These are phyloP conservation scores for Drosophila multiciliata DNA, from an alignment of 2,888 invertebrate genomes.

Conservation along the genomic window DNA sequence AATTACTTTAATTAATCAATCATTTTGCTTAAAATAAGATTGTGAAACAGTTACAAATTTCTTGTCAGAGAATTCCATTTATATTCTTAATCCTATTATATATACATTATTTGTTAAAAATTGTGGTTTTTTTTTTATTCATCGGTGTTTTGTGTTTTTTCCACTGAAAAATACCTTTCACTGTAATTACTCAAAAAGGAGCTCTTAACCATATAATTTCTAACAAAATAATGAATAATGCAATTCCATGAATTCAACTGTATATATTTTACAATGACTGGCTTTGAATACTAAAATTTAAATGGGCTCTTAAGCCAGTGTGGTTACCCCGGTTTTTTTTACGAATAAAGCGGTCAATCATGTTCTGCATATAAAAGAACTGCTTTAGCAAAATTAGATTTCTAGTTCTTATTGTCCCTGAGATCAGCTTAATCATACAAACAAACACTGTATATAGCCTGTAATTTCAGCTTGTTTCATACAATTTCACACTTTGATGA, in stretches of 20 bases:
- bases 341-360: background rate
- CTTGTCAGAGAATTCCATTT: background rate
- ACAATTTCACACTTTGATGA: background rate
- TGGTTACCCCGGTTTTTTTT: background rate
- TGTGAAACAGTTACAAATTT: background rate
- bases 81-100: background rate
- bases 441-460: background rate
- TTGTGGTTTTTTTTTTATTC: too few species aligned
- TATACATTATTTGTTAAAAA: background rate
- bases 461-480: background rate
- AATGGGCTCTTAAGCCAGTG: background rate
- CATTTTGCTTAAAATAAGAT: background rate
- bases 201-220: slow-evolving; percentile 39
- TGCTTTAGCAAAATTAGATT: background rate
- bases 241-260: background rate
- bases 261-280: background rate
- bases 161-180: slow-evolving; percentile 53
- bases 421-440: background rate
- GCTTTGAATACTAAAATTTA: background rate
- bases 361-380: background rate
- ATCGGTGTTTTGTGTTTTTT: slow-evolving; percentile 4
- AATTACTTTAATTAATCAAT: slow-evolving; percentile 19
- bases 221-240: background rate
- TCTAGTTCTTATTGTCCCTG: background rate
- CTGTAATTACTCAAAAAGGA: slow-evolving; percentile 45